Base-by-base conservation (phyloP, 1,140 invertebrate species). In the Cotesia vestalis region DNA sequence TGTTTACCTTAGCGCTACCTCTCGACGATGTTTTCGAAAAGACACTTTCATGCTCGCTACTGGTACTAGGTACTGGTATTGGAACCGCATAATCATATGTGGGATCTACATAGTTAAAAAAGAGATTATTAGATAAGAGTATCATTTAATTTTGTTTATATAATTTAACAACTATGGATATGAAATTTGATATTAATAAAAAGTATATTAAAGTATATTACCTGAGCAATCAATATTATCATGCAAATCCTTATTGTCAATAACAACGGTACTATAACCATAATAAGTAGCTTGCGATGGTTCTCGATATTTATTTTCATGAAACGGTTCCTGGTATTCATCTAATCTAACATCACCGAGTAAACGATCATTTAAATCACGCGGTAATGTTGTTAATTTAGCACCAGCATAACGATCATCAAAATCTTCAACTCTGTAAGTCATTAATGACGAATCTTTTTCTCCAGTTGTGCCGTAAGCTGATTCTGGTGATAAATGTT, bases 261-360 rank as follows among this genome's bases (percentile, higher is more conserved):
- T 85, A 75, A 89, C 84, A 71, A 88, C 86, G 14, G 88, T 88
- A 76, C 88, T 88, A 76, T 89, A 89, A 74, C 88, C 88, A 66
- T 89, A 89, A 78, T 88, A 89, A 72, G 88, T 87, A 12, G 86
- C 80, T 70, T 88, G 87, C 71, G 83, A 79, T n/a, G 85, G 79
- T 75, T 86, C 84, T 51, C 84, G 79, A 75, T 87, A 86, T 69
- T 86, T 88, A 76, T 81, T 82, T 74, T 88, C 87, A 76, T 88
- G 87, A 73, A 88, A 88, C 60, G 88, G 88, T 78, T 89, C 88
- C 78, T 89, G 88, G 77, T 89, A 89, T 69, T 88, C 88, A 79
- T 88, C 86, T 68, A 87, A 79, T 52, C 85, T 83, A 27, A 86
- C 84, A 55, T 86, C 85, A 11, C 84, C 84, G 14, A 87, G 79